phyloP scores from a whole-genome alignment of 2,113 vertebrate species.

The Paramormyrops kingsleyae region DNA sequence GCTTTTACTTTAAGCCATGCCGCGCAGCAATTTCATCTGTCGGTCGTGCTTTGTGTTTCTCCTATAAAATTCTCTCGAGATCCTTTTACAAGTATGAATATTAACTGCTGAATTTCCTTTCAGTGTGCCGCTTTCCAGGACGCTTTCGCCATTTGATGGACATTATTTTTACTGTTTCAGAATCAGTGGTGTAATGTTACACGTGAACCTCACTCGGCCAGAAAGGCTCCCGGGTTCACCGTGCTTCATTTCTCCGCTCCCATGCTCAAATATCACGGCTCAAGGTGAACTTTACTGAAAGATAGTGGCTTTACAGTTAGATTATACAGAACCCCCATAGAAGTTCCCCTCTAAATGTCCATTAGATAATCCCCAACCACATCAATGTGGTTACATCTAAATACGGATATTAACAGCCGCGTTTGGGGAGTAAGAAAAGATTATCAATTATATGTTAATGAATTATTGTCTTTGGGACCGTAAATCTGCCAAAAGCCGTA shows the following conservation, averaged over 20 bases:
- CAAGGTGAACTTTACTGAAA: not conserved
- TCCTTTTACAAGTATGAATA: not conserved
- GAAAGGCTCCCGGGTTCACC: not conserved
- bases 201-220: not conserved
- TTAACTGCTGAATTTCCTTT: not conserved
- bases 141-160: not conserved
- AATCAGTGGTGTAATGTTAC: not conserved
- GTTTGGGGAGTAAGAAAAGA: not conserved
- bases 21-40: not conserved
- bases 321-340: not conserved
- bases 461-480: not conserved
- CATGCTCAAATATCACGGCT: not conserved
- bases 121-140: not conserved
- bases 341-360: not conserved
- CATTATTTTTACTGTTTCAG: too few relatives aligned
- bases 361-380: not conserved
- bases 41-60: not conserved
- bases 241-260: not conserved
- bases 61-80: not conserved
- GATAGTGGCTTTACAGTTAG: not conserved
- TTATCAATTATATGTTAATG: not conserved
- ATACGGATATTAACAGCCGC: not conserved
- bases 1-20: not conserved
- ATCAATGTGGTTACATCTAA: not conserved
- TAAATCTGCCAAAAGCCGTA: not conserved